A percentile compares a stretch with the other conserved stretches of the same genome.
phyloP scores from a whole-genome alignment of 1,140 invertebrate species.

The Stenopsyche tienmushanensis region DNA sequence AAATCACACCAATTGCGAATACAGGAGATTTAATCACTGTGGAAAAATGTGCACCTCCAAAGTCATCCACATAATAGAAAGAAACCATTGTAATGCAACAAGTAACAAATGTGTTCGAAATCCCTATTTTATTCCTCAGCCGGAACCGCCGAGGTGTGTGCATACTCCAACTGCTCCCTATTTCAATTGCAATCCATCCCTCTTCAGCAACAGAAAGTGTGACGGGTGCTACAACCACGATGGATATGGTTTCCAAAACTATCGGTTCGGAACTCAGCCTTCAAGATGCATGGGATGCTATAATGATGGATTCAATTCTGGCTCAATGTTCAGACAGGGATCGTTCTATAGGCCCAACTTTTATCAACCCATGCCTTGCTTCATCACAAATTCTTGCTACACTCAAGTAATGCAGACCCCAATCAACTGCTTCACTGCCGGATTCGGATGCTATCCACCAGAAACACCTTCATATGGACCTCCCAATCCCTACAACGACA shows the following conservation, averaged over 20 bases:
- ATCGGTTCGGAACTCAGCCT: constrained; percentile 19
- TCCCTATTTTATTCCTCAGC: constrained; percentile 36
- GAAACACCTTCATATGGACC: too few relatives aligned
- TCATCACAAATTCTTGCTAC: background rate
- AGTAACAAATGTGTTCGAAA: constrained; percentile 18
- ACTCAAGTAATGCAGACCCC: background rate
- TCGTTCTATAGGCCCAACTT: constrained; percentile 35
- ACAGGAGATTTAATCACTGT: too few relatives aligned
- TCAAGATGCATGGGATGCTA: constrained; percentile 35
- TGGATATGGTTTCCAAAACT: constrained; percentile 31
- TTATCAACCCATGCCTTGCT: constrained; percentile 37
- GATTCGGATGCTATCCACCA: too few relatives aligned
- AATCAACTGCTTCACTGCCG: background rate
- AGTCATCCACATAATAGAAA: constrained; percentile 32
- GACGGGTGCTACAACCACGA: constrained; percentile 41
- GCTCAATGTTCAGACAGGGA: constrained; percentile 36
- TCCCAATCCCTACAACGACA: too few relatives aligned
- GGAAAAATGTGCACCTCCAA: constrained; percentile 32
- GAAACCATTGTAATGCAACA: constrained; percentile 32
- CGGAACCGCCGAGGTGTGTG: constrained; percentile 22
- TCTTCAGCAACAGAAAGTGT: constrained; percentile 5
- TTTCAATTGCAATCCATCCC: constrained; percentile 16
- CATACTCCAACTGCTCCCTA: constrained; percentile 35
- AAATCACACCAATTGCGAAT: too few relatives aligned
- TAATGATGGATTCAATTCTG: constrained; percentile 36